Evolutionary conservation across 1,140 invertebrate genomes (phyloP).

Genomic region (Drosophila ficusphila): DNA sequence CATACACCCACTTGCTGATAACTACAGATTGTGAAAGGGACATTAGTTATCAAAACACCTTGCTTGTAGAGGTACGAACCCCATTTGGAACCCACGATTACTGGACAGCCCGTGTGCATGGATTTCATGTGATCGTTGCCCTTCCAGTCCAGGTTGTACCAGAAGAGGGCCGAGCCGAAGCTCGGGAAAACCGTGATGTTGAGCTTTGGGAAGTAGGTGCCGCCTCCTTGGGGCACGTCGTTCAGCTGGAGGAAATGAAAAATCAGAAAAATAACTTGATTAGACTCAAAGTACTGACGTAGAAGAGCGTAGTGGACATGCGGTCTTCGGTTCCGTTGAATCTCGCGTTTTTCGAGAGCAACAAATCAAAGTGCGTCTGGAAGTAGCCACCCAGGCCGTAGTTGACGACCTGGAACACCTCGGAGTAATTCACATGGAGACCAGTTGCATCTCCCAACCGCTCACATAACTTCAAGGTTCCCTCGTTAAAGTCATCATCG

Average conservation of each 20-base stretch:
- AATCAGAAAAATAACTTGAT: too few relatives aligned
- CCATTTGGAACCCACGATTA: conserved; percentile 98
- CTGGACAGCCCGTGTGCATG: conserved; percentile 97
- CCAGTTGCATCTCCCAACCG: conserved; percentile 2
- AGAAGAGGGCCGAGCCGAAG: conserved; percentile 95
- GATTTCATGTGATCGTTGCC: conserved; percentile 96
- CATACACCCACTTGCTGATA: conserved; percentile 11
- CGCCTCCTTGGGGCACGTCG: conserved; percentile 96
- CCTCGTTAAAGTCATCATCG: background rate
- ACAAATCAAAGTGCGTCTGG: background rate
- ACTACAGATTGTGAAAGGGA: background rate
- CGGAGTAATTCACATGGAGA: conserved; percentile 5
- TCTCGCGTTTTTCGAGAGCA: background rate
- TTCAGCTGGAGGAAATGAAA: conserved; percentile 89
- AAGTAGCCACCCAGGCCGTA: conserved; percentile 23
- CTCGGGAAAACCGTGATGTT: conserved; percentile 93
- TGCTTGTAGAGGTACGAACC: conserved; percentile 85
- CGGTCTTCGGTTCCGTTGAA: background rate
- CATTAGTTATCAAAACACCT: too few relatives aligned
- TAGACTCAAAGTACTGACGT: background rate
- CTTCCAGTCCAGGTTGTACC: conserved; percentile 95
- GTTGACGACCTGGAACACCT: conserved; percentile 23
- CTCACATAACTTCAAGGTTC: background rate
- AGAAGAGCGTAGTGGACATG: conserved; percentile 12
- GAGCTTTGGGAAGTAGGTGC: conserved; percentile 95